Conservation (phyloP, 2,888 invertebrate genomes). For the Stenodema calcarata region DNA sequence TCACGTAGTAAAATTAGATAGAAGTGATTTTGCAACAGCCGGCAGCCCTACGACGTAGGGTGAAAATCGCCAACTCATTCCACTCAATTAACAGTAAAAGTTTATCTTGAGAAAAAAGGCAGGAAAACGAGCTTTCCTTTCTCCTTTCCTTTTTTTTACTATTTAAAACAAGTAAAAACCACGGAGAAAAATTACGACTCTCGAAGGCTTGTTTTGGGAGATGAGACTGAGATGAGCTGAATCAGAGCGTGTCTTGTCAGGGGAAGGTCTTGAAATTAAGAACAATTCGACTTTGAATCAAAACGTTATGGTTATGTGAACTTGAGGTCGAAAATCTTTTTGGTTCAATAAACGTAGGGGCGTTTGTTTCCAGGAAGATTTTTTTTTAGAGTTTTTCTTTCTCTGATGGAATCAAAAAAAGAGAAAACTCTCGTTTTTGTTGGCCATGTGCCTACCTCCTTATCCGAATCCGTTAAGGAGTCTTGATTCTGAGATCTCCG, state of each 20-base stretch:
- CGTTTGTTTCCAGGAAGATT: neutral
- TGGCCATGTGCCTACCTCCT: neutral
- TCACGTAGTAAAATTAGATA: too few species aligned
- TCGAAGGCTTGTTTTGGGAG: neutral
- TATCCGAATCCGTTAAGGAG: neutral
- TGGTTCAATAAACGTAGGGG: neutral
- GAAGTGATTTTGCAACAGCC: too few species aligned
- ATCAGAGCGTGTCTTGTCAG: neutral
- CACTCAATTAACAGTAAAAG: neutral
- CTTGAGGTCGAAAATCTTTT: neutral
- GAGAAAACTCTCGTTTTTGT: neutral
- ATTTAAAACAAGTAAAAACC: neutral
- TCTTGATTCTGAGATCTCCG: neutral
- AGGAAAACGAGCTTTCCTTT: neutral
- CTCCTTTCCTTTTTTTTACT: neutral
- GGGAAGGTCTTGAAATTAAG: neutral
- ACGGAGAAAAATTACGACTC: neutral
- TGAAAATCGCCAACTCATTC: neutral
- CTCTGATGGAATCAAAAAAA: too few species aligned
- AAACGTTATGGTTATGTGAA: conserved; percentile 14
- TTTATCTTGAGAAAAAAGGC: neutral
- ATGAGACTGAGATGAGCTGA: neutral
- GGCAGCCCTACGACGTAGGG: too few species aligned
- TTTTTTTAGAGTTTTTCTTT: neutral
- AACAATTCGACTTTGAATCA: neutral